phyloP scores from a whole-genome alignment of 64 coral and sea anemone species.

The Hydrozoanthus tunicans region DNA sequence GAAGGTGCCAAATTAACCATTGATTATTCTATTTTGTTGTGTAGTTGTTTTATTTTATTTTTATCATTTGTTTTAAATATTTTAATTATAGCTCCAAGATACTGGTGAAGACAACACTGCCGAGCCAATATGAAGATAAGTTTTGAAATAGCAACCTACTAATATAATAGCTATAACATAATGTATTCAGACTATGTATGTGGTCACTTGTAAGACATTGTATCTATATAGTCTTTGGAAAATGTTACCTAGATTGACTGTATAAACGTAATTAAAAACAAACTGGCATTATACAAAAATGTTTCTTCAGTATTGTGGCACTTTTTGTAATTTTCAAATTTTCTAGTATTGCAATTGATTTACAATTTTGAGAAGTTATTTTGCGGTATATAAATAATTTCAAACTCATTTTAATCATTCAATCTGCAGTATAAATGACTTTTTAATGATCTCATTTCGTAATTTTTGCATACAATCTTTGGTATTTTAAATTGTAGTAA shows the following conservation, averaged over 20 bases:
- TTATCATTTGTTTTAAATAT: neutral
- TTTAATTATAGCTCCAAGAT: conserved; percentile 28
- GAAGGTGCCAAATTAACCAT: neutral
- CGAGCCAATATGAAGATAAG: conserved; percentile 23
- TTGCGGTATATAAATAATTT: neutral
- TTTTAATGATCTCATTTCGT: neutral
- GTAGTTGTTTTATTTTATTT: neutral
- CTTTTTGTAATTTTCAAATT: neutral
- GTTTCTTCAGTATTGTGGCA: neutral
- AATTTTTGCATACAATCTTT: conserved; percentile 11
- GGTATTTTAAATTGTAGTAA: neutral
- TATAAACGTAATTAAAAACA: too few species aligned
- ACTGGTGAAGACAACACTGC: conserved; percentile 18
- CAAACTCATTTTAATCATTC: conserved; percentile 15
- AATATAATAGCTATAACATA: neutral
- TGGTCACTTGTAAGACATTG: neutral
- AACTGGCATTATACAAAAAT: neutral
- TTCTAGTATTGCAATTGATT: neutral
- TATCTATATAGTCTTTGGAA: too few species aligned
- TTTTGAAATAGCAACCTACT: conserved; percentile 24
- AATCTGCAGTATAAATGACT: conserved; percentile 18
- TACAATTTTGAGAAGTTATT: conserved; percentile 3
- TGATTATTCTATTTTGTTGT: neutral
- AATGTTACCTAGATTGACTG: too few species aligned
- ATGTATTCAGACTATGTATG: neutral